Evolutionary conservation across 2,113 vertebrate species (phyloP).

Genomic region (Panthera tigris): DNA sequence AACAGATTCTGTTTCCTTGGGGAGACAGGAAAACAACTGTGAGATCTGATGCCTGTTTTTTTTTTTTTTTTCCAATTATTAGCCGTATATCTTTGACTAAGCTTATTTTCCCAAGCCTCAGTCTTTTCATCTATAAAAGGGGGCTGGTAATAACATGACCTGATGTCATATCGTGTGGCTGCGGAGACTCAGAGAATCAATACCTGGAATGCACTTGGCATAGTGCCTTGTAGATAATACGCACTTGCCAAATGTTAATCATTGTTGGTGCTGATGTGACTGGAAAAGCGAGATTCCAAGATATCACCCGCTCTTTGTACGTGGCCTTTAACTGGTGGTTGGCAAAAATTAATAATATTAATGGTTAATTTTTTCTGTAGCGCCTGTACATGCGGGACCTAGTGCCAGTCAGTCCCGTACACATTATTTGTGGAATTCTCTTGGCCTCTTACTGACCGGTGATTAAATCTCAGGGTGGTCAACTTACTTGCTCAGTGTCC

Average conservation of each 20-base stretch:
- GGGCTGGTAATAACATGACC: neutral
- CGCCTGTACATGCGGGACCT: neutral
- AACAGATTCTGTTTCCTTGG: neutral
- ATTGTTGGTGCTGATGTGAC: neutral
- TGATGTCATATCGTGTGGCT: neutral
- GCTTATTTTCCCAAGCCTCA: neutral
- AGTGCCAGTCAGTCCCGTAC: neutral
- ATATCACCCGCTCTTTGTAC: neutral
- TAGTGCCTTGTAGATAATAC: neutral
- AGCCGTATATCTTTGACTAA: neutral
- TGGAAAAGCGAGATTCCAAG: neutral
- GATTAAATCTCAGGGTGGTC: neutral
- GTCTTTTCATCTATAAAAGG: constrained; percentile 27
- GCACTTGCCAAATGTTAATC: neutral
- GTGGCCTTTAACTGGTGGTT: neutral
- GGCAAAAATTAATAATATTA: neutral
- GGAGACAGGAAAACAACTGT: neutral
- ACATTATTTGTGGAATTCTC: neutral
- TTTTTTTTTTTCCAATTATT: neutral
- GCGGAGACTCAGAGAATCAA: neutral
- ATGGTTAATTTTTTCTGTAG: neutral
- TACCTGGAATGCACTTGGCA: neutral
- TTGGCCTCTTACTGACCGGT: neutral
- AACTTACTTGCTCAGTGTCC: neutral
- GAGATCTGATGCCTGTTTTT: neutral